phyloP scores from a whole-genome alignment of 2,113 vertebrate genomes.

The Bettongia penicillata region DNA sequence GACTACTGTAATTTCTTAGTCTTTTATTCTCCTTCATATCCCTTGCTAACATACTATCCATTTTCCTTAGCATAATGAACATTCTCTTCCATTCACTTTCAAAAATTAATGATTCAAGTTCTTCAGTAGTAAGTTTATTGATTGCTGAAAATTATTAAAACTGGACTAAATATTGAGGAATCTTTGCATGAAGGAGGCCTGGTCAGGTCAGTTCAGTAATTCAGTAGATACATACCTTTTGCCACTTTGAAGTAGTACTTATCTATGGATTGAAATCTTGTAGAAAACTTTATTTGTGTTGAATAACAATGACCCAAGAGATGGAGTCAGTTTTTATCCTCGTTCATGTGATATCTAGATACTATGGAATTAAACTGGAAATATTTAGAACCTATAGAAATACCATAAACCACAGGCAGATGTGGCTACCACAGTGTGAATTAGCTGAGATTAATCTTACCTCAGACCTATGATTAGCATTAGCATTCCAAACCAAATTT shows the following conservation, averaged over 20 bases:
- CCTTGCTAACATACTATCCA: not conserved
- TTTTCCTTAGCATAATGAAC: not conserved
- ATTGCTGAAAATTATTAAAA: not conserved
- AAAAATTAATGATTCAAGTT: not conserved
- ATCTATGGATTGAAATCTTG: not conserved
- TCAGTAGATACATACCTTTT: not conserved
- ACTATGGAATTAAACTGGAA: not conserved
- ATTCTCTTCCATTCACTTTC: not conserved
- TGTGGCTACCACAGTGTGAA: not conserved
- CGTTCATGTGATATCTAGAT: not conserved
- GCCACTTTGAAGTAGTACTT: not conserved
- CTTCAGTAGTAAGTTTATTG: not conserved
- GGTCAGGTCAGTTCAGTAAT: not conserved
- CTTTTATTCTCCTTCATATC: not conserved
- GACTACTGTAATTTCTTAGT: not conserved
- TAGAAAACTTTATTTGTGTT: not conserved
- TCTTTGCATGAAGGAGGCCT: not conserved
- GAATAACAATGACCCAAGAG: not conserved
- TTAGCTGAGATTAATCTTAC: not conserved
- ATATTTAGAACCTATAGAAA: not conserved
- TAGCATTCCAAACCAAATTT: constrained; percentile 61
- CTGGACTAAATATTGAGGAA: not conserved
- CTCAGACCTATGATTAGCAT: not conserved
- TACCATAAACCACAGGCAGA: not conserved
- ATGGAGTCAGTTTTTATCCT: not conserved